Evolutionary conservation across 2,888 invertebrate genomes (phyloP).

Genomic region (Macrostomum cliftonense): DNA sequence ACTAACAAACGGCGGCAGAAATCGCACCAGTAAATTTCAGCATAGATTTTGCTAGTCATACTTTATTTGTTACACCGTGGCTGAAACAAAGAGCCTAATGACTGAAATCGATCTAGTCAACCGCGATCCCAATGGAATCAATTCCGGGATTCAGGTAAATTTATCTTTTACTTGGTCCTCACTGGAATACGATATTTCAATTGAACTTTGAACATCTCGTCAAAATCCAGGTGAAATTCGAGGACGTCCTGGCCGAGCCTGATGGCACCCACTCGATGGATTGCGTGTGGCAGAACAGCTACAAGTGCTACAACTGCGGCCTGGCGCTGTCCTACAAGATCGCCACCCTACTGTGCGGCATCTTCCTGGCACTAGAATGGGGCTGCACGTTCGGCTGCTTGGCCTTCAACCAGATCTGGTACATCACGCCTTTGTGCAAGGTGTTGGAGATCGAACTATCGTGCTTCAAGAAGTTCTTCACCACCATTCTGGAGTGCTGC

Average conservation of each 20-base stretch:
- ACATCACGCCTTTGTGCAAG: constrained; percentile 1
- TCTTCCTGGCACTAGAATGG: neutral
- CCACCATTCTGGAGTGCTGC: neutral
- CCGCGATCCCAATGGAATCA: constrained; percentile 17
- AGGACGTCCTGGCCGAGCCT: constrained; percentile 37
- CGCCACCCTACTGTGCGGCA: constrained; percentile 2
- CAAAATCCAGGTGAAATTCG: constrained; percentile 26
- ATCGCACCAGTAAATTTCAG: too few relatives aligned
- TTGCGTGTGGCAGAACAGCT: constrained; percentile 24
- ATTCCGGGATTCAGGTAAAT: constrained; percentile 15
- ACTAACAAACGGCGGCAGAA: too few relatives aligned
- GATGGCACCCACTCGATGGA: constrained; percentile 35
- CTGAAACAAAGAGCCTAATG: neutral
- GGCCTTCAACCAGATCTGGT: constrained; percentile 5
- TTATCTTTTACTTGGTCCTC: too few relatives aligned
- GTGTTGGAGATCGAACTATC: constrained; percentile 38
- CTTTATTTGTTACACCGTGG: too few relatives aligned
- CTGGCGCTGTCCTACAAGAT: constrained; percentile 3
- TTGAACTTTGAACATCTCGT: neutral
- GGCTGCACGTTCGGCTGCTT: neutral
- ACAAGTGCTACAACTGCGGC: constrained; percentile 4
- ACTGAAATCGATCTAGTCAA: constrained; percentile 13
- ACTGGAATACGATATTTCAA: too few relatives aligned
- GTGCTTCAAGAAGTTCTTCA: neutral
- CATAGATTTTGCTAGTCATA: too few relatives aligned